phyloP scores from a whole-genome alignment of 1,140 invertebrate species.

The Drosophila gunungcola region DNA sequence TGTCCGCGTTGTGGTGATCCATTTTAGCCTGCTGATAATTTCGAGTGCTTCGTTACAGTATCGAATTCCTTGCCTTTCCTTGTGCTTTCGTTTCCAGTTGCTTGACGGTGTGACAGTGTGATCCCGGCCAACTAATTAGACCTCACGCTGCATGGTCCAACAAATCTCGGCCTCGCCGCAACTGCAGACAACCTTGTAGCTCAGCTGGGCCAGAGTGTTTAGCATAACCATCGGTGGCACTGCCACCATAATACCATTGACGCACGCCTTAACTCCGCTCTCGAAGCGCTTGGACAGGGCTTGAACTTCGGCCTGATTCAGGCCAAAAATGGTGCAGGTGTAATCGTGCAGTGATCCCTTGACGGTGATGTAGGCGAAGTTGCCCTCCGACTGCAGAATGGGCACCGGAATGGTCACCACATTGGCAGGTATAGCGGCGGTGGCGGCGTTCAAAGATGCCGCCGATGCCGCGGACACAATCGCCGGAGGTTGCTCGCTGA shows the following conservation, averaged over 20 bases:
- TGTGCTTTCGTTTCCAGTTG: slow-evolving; percentile 23
- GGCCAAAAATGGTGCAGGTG: slow-evolving; percentile 90
- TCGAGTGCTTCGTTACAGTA: slow-evolving; percentile 13
- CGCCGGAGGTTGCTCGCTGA: slow-evolving; percentile 35
- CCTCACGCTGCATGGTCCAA: slow-evolving; percentile 92
- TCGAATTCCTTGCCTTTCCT: slow-evolving; percentile 13
- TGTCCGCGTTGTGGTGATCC: slow-evolving; percentile 78
- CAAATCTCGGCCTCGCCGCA: slow-evolving; percentile 92
- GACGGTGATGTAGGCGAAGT: slow-evolving; percentile 89
- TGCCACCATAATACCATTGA: slow-evolving; percentile 90
- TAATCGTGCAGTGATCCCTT: slow-evolving; percentile 90
- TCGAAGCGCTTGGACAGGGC: slow-evolving; percentile 89
- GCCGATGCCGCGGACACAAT: slow-evolving; percentile 43
- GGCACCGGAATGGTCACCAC: slow-evolving; percentile 81
- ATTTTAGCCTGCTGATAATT: slow-evolving; percentile 47
- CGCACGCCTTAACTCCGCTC: slow-evolving; percentile 86
- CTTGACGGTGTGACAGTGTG: slow-evolving; percentile 21
- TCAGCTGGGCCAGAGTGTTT: slow-evolving; percentile 90
- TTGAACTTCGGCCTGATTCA: slow-evolving; percentile 88
- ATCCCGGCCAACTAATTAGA: slow-evolving; percentile 82
- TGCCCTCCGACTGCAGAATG: slow-evolving; percentile 85
- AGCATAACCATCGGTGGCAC: slow-evolving; percentile 88
- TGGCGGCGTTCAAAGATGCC: slow-evolving; percentile 39
- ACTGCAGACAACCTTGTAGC: slow-evolving; percentile 90
- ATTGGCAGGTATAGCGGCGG: slow-evolving; percentile 48